phyloP scores from a whole-genome alignment of 2,888 invertebrate species.

The Xanthostigma xanthostigma region DNA sequence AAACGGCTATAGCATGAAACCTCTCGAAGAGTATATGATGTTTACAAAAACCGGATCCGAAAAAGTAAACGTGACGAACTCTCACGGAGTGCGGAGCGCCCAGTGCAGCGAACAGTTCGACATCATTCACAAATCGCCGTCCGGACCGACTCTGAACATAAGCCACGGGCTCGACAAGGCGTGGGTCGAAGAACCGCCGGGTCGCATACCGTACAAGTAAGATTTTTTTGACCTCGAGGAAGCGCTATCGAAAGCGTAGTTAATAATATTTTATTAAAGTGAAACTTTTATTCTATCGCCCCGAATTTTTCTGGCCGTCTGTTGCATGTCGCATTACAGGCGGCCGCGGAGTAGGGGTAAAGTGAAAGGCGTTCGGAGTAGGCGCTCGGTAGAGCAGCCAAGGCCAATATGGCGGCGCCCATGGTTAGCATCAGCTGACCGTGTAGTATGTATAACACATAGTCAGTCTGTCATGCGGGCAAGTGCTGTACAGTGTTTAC shows the following conservation, averaged over 20 bases:
- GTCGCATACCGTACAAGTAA: conserved; percentile 50
- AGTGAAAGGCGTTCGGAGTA: too few species aligned
- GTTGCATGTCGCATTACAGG: too few species aligned
- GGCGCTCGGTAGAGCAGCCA: too few species aligned
- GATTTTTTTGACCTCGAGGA: too few species aligned
- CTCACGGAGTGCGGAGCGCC: conserved; percentile 72
- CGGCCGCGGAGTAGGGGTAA: too few species aligned
- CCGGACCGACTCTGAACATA: conserved; percentile 40
- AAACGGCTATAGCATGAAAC: conserved; percentile 69
- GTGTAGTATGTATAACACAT: too few species aligned
- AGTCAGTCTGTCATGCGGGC: too few species aligned
- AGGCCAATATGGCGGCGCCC: too few species aligned
- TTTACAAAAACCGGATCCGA: conserved; percentile 72
- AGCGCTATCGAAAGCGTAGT: not conserved
- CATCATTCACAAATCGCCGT: conserved; percentile 38
- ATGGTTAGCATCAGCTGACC: too few species aligned
- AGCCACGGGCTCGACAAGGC: conserved; percentile 49
- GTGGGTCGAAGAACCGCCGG: conserved; percentile 76
- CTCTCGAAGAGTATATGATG: conserved; percentile 83
- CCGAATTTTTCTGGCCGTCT: too few species aligned
- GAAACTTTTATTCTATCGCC: too few species aligned
- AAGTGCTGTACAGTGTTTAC: too few species aligned
- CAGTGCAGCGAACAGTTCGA: conserved; percentile 72
- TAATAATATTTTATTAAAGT: not conserved
- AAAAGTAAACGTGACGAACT: conserved; percentile 74